Percentiles rank a stretch among this genome's conserved stretches.
Conservation (phyloP, 2,113 vertebrate genomes). For the Dolichotis patagonum region DNA sequence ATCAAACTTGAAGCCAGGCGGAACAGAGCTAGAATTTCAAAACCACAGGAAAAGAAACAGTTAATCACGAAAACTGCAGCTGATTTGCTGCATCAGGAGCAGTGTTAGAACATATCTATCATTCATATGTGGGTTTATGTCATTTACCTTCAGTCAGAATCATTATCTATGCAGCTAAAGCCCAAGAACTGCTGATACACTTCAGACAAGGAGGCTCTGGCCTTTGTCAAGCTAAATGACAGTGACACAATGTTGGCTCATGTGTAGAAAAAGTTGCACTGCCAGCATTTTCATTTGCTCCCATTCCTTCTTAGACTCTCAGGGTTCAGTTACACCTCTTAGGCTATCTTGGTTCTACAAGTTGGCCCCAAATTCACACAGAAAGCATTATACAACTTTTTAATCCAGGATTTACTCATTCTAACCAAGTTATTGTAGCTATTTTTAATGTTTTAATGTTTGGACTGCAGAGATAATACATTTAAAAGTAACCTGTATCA, state of each 20-base stretch:
- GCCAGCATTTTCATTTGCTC: constrained; percentile 81
- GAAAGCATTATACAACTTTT: constrained; percentile 63
- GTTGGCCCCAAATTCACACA: not conserved
- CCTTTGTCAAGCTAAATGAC: constrained; percentile 84
- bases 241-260: constrained; percentile 80
- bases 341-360: constrained; percentile 67
- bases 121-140: constrained; percentile 82
- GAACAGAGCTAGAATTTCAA: constrained; percentile 62
- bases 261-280: constrained; percentile 76
- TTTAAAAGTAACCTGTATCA: not conserved
- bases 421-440: not conserved
- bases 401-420: constrained; percentile 6
- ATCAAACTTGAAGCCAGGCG: constrained; percentile 21
- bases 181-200: constrained; percentile 86
- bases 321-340: constrained; percentile 79
- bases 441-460: not conserved
- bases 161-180: constrained; percentile 85
- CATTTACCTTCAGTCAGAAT: constrained; percentile 88
- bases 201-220: constrained; percentile 83
- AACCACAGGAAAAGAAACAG: constrained; percentile 42
- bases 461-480: not conserved
- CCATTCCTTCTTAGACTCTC: constrained; percentile 71
- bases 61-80: constrained; percentile 71
- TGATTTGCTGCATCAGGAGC: constrained; percentile 72
- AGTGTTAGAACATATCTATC: constrained; percentile 77